Conservation (phyloP, 53 echinoderm and acorn worm genomes). For the Zoroaster sp. region DNA sequence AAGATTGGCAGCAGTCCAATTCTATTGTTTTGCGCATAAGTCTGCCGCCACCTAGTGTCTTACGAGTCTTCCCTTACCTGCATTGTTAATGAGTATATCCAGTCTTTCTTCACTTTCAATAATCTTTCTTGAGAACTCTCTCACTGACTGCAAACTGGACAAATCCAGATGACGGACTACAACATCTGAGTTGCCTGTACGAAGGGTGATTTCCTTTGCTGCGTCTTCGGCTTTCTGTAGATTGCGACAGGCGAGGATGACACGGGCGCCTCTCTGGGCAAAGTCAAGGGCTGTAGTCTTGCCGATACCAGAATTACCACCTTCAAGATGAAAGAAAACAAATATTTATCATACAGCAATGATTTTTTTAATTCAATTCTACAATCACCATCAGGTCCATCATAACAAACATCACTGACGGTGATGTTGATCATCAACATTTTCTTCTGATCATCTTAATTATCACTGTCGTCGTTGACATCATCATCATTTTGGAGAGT, state of each 20-base stretch:
- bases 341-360: too few species aligned
- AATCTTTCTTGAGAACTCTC: conserved; percentile 64
- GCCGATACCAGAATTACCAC: conserved; percentile 78
- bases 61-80: conserved; percentile 23
- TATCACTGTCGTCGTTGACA: too few species aligned
- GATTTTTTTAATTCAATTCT: too few species aligned
- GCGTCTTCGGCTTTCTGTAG: conserved; percentile 62
- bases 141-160: too few species aligned
- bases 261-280: conserved; percentile 78
- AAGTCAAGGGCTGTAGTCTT: conserved; percentile 65
- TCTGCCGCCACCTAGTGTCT: not conserved
- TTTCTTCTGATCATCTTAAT: too few species aligned
- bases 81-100: conserved; percentile 94
- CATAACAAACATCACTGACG: too few species aligned
- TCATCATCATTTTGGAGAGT: too few species aligned
- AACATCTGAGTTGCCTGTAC: conserved; percentile 69
- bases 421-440: too few species aligned
- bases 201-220: conserved; percentile 53
- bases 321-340: conserved; percentile 23
- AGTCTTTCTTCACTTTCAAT: conserved; percentile 62
- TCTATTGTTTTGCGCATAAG: not conserved
- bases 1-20: not conserved
- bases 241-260: conserved; percentile 85
- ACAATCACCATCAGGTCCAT: too few species aligned
- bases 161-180: conserved; percentile 62